These are phyloP conservation scores for Odontomyia ornata DNA, from an alignment of 2,888 invertebrate genomes.

Conservation along the genomic window DNA sequence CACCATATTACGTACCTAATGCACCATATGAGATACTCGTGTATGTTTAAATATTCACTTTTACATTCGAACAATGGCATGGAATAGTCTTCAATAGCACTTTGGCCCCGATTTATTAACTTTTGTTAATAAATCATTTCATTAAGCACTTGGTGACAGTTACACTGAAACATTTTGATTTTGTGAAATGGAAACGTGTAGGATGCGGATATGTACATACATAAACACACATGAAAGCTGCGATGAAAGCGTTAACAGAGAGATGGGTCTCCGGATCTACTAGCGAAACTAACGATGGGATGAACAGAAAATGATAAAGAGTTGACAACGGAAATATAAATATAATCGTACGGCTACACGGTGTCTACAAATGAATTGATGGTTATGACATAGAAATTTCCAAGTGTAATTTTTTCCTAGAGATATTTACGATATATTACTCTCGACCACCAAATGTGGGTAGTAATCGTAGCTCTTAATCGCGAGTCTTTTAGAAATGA, in stretches of 20 bases:
- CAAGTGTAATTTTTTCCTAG: too few species aligned
- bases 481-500: too few species aligned
- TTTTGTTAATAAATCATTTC: constrained; percentile 41
- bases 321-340: constrained; percentile 8
- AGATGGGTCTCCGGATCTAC: neutral
- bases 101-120: constrained; percentile 35
- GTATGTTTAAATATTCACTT: too few species aligned
- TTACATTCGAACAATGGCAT: too few species aligned
- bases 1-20: too few species aligned
- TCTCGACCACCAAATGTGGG: too few species aligned
- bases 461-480: too few species aligned
- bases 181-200: constrained; percentile 16
- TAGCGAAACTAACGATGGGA: neutral
- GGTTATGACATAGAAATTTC: too few species aligned
- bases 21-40: too few species aligned
- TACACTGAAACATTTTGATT: constrained; percentile 34
- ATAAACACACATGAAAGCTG: neutral
- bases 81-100: neutral
- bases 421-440: too few species aligned
- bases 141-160: constrained; percentile 25
- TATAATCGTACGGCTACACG: neutral
- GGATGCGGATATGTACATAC: constrained; percentile 18
- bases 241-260: neutral
- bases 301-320: constrained; percentile 14
- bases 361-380: too few species aligned